Conservation (phyloP, 1,140 invertebrate genomes). For the Globodera ellingtonae region DNA sequence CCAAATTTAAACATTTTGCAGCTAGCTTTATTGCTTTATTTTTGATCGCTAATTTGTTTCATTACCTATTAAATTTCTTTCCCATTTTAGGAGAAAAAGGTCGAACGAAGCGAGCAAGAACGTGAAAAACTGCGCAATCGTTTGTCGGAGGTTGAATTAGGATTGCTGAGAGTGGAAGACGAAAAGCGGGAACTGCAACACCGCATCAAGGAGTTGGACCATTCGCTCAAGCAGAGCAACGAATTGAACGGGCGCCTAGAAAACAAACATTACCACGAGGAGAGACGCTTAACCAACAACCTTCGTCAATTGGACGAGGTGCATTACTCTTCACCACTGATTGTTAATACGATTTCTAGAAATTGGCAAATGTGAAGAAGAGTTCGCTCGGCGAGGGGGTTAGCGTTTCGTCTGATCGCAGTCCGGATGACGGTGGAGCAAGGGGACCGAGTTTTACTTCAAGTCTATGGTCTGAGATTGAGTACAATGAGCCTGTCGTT, state of each 20-base stretch:
- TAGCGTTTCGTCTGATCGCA: constrained; percentile 39
- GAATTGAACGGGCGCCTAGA: constrained; percentile 38
- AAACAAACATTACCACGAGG: constrained; percentile 45
- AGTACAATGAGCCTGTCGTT: constrained; percentile 16
- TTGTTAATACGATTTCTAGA: not conserved
- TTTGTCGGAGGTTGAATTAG: constrained; percentile 30
- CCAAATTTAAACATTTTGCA: too few relatives aligned
- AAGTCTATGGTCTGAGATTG: constrained; percentile 41
- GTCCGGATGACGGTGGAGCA: constrained; percentile 1
- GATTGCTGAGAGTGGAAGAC: constrained; percentile 33
- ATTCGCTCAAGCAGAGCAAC: constrained; percentile 28
- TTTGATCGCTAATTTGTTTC: not conserved
- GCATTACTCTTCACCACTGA: not conserved
- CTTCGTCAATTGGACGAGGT: constrained; percentile 43
- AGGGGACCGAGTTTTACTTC: not conserved
- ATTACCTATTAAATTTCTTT: not conserved
- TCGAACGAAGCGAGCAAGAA: constrained; percentile 37
- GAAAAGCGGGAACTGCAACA: constrained; percentile 34
- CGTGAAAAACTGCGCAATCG: constrained; percentile 29
- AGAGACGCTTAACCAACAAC: constrained; percentile 31
- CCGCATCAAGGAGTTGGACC: constrained; percentile 29
- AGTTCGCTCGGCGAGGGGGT: constrained; percentile 27
- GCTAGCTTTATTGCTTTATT: too few relatives aligned
- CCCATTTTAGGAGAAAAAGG: constrained; percentile 37
- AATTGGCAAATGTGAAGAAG: constrained; percentile 23